Evolutionary conservation across 2,888 invertebrate genomes (phyloP), one percentile per base, ranked within the genome.

Genomic region (Spicauda simplicius): DNA sequence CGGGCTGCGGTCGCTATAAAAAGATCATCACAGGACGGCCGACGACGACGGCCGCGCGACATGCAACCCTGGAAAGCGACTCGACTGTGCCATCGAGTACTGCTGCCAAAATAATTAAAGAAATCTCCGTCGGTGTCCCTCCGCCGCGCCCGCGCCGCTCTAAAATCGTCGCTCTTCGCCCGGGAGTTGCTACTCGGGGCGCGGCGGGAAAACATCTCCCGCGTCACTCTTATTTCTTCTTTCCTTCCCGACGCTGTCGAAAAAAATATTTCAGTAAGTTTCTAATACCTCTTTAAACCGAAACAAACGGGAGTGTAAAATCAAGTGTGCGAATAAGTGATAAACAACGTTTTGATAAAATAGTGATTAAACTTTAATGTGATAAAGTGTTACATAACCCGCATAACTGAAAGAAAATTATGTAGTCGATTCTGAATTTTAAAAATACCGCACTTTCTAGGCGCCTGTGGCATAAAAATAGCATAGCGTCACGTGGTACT

Each of bases 71-170:
- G 93, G 93, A 93, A 91, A 93, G 85, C 90, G 90, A 89, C 87
- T 89, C 90, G 87, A 83, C 92, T 89, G 88, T 91, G 91, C 93
- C 92, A 93, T 88, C 91, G 88, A 87, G 92, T 93, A 92, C 93
- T 94, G 94, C 94, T 96, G 96, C 96, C 96, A 96, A 96, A 96
- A 96, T 95, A 95, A 96, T 96, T 95, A 95, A 95, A 95, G 95
- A 94, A 95, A 95, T 94, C 94, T 94, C 94, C 93, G 93, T 86
- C 91, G 88, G 86, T 93, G 94, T 94, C 92, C 90, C 92, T 95
- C 94, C 94, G 94, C 92, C 87, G 94, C 94, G 93, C 94, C 93
- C 94, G 94, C 94, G 93, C 93, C 93, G 93, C 92, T 90, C 93
- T 93, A 93, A 91, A 93, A 92, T 85, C 91, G 93, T 93, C 92